phyloP scores from a whole-genome alignment of 2,888 invertebrate genomes.

The Netelia melanura region DNA sequence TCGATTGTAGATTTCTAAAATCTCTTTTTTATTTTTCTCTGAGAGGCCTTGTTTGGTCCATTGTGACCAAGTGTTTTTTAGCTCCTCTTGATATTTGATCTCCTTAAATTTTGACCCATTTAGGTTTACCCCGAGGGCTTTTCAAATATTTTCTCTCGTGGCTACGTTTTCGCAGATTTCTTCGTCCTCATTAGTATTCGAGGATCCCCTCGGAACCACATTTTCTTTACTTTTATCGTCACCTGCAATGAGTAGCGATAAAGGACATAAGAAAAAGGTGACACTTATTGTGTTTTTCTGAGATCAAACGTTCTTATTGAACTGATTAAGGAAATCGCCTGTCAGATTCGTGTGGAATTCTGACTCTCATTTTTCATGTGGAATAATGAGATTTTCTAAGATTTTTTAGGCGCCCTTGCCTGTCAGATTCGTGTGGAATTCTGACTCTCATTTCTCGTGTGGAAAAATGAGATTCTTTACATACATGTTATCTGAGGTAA shows the following conservation, averaged over 20 bases:
- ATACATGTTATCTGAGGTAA: no score
- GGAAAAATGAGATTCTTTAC: no score
- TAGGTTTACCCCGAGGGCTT: slow-evolving; percentile 45
- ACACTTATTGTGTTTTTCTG: no score
- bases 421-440: no score
- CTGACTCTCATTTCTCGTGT: no score
- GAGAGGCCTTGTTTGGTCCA: slow-evolving; percentile 55
- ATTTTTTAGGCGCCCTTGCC: no score
- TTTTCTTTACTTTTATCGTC: slow-evolving; percentile 18
- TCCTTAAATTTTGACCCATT: slow-evolving; percentile 49
- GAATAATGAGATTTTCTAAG: no score
- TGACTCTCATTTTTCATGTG: no score
- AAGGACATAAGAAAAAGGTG: no score
- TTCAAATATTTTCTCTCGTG: slow-evolving; percentile 43
- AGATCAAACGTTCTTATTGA: no score
- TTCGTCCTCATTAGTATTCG: not conserved
- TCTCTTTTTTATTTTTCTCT: slow-evolving; percentile 58
- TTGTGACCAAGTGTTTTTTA: slow-evolving; percentile 48
- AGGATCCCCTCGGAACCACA: not conserved
- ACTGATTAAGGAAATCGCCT: no score
- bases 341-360: no score
- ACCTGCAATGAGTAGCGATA: not conserved
- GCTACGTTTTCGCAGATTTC: slow-evolving; percentile 7
- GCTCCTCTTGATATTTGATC: slow-evolving; percentile 49
- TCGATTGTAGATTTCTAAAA: slow-evolving; percentile 18